Percentiles rank a stretch among this genome's conserved stretches.
Conservation (phyloP, 1,140 invertebrate genomes). For the Trinorchestia longiramus region DNA sequence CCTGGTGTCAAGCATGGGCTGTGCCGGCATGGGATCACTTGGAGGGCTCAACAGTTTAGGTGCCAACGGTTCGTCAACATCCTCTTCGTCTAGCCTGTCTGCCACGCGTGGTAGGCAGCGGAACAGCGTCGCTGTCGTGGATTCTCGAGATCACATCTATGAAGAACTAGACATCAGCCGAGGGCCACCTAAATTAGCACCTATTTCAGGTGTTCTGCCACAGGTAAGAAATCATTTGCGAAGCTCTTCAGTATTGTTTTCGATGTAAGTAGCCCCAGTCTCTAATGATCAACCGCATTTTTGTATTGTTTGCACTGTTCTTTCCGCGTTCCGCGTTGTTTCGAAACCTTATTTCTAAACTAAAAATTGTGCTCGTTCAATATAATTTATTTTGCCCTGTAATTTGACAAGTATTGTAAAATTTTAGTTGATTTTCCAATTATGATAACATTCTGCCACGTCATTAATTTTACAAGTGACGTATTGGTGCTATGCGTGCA, state of each 20-base stretch:
- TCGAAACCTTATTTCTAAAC: background rate
- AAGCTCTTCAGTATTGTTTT: background rate
- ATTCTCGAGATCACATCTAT: constrained; percentile 66
- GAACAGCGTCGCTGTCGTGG: constrained; percentile 66
- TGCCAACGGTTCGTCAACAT: background rate
- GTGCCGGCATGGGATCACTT: constrained; percentile 31
- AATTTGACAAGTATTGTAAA: background rate
- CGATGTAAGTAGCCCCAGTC: background rate
- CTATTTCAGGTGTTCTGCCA: constrained; percentile 63
- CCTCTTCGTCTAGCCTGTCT: constrained; percentile 1
- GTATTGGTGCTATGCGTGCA: too few species aligned
- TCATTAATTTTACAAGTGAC: background rate
- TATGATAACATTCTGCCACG: background rate
- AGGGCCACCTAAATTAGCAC: constrained; percentile 63
- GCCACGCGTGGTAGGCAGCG: constrained; percentile 60
- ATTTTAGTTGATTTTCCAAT: background rate
- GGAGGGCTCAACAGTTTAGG: constrained; percentile 36
- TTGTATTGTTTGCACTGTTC: background rate
- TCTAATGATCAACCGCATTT: background rate
- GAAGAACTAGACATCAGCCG: constrained; percentile 65
- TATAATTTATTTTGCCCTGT: background rate
- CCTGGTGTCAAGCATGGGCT: constrained; percentile 34
- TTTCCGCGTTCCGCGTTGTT: background rate
- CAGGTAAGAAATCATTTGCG: constrained; percentile 59
- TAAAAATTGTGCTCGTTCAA: background rate